Conservation (phyloP, 2,888 invertebrate genomes). For the Xestia ashworthii region DNA sequence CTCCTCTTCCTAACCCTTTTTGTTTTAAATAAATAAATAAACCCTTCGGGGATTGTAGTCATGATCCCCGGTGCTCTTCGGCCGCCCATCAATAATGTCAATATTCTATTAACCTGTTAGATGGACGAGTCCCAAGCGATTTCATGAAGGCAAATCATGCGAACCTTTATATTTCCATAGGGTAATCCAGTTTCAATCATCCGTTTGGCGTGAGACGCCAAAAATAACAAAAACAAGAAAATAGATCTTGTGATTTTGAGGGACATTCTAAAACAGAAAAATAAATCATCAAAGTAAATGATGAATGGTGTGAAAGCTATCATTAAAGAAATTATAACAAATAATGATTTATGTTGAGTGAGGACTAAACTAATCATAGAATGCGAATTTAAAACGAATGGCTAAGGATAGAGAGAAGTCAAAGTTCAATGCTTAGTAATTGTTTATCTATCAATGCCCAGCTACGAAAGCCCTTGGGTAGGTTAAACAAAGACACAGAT, state of each 20-base stretch:
- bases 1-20: no score
- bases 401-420: slow-evolving; percentile 1
- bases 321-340: slow-evolving; percentile 3
- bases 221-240: slow-evolving; percentile 11
- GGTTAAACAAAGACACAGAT: background rate
- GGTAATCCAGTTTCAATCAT: background rate
- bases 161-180: background rate
- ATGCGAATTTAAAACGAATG: slow-evolving; percentile 2
- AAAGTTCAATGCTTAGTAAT: slow-evolving; percentile 25
- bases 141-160: background rate
- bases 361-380: background rate
- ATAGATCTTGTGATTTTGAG: background rate
- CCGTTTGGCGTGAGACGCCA: background rate
- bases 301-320: slow-evolving; percentile 6
- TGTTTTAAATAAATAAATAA: no score
- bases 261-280: background rate
- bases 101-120: background rate
- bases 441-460: slow-evolving; percentile 12
- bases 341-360: background rate
- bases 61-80: background rate
- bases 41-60: background rate
- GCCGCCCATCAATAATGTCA: background rate
- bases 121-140: background rate
- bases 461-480: background rate
- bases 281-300: slow-evolving; percentile 16